Conservation (phyloP, 2,113 vertebrate genomes). For the Rallus limicola region DNA sequence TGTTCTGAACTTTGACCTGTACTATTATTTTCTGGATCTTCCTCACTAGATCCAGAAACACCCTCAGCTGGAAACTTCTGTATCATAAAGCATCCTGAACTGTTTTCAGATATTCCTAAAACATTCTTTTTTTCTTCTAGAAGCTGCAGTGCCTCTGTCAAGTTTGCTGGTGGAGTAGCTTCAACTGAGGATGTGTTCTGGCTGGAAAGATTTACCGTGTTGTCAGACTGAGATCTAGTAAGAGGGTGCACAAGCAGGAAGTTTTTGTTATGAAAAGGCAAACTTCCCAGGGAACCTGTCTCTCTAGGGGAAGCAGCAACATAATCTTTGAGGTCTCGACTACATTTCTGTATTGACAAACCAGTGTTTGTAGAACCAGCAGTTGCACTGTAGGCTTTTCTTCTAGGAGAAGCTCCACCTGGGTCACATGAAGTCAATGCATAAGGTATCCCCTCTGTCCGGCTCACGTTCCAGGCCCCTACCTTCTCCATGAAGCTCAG, state of each 20-base stretch:
- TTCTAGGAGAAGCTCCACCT: conserved; percentile 40
- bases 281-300: conserved; percentile 33
- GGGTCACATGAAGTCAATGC: conserved; percentile 60
- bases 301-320: neutral
- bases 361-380: neutral
- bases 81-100: neutral
- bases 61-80: neutral
- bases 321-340: neutral
- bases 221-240: conserved; percentile 74
- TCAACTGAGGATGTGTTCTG: neutral
- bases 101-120: neutral
- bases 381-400: conserved; percentile 58
- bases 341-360: conserved; percentile 19
- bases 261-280: neutral
- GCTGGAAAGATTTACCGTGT: neutral
- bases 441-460: conserved; percentile 58
- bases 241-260: conserved; percentile 3
- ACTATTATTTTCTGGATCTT: neutral
- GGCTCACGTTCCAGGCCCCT: conserved; percentile 79
- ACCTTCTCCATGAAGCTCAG: conserved; percentile 85
- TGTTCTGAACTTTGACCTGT: neutral
- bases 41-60: neutral
- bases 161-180: neutral
- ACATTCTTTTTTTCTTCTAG: neutral
- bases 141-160: neutral